Base-by-base conservation (phyloP, 2,888 invertebrate species). In the Strigamia maritima region DNA sequence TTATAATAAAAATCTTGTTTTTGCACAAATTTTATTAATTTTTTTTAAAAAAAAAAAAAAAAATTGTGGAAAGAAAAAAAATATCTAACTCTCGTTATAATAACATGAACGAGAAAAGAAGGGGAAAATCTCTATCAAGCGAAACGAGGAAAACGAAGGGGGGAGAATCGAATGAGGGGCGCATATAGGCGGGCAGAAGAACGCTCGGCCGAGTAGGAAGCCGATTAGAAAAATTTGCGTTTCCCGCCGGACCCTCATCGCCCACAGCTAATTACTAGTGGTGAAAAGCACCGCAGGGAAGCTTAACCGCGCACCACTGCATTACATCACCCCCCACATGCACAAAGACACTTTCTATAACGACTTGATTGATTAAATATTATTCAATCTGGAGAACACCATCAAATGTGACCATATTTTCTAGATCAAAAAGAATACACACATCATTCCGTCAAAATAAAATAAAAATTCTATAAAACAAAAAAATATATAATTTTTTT, bases 151-250 rank as follows among this genome's bases (percentile, higher is more conserved):
- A 75, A 38, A 75, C 75, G 31, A 35, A 65, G 60, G 24, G 60
- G 44, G 60, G 70, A 26, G 70, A 70, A 70, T 70, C 26, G 70
- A 70, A 70, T 26, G 28, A 28, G 70, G 70, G 70, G 70, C 16
- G 70, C 70, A 12, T 6, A 28, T 14, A 65, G 70, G 70, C 70
- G 70, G 70, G 70, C 70, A 70, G 70, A 70, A 28, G 70, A 70
- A 70, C 70, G 70, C 26, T 70, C 70, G 70, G 70, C 70, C 70
- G 70, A 70, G 70, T 70, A 70, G 70, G 70, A 70, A 70, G 70
- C 70, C 70, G 70, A 70, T 70, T 70, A 70, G 70, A 70, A 70
- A 70, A 70, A 70, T 70, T 70, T 70, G 70, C 70, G 70, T 70
- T 70, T 70, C 70, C 70, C 70, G 70, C 70, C 70, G 70, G 70